Evolutionary conservation across 2,888 invertebrate species (phyloP), one percentile per base, ranked within the genome.

Genomic region (Chelonus formosanus): DNA sequence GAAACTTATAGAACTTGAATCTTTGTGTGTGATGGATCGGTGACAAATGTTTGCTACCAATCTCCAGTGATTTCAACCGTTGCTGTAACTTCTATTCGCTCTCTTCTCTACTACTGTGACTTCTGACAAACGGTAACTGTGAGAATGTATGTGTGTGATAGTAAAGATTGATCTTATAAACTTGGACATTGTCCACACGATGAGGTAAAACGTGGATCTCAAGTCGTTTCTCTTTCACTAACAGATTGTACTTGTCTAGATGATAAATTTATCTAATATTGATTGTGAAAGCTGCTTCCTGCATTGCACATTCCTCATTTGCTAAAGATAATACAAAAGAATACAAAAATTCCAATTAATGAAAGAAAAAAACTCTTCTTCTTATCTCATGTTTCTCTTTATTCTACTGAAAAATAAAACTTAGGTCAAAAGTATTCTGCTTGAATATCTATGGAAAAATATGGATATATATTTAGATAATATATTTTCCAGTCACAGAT

Each of bases 1-100:
- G 32, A 35, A 20, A 44, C 40, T 20, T 53, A 5, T 43, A 45
- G n/a, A 35, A n/a, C 36, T 7, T 43, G 4, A 7, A 60, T 64
- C 58, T 65, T 60, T 50, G 65, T 55, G 43, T 58, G 69, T 69
- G 70, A 70, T 67, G 69, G 70, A 70, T 70, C 67, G 67, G 67
- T 67, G 70, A 69, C 70, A 70, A 70, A 70, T 70, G 70, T 67
- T 60, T 63, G 54, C 64, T 59, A 52, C 36, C 47, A 45, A 60
- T 43, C 40, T 35, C 35, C 36, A 34, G 34, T 48, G 48, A 48
- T 48, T 48, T 20, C 4, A n/a, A 0, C 20, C 20, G 4, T 52
- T 55, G 8, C 8, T 55, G 34, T 10, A 10, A 35, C 8, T 55
- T 40, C 10, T 10, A 10, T 5, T 55, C 40, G 8, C 8, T 40